Conservation (phyloP, 2,113 vertebrate species). For the Rhynchopsitta pachyrhyncha region DNA sequence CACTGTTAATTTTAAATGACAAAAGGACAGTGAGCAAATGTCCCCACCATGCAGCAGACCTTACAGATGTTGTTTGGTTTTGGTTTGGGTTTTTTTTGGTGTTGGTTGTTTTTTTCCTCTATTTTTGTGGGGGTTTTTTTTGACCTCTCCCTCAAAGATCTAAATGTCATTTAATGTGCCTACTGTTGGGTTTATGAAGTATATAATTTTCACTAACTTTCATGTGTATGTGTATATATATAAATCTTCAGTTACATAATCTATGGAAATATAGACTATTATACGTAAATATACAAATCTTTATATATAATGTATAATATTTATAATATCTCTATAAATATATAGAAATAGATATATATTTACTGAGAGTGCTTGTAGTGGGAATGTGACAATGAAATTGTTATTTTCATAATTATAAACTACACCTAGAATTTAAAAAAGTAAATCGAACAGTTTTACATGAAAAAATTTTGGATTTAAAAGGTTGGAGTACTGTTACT, state of each 20-base stretch:
- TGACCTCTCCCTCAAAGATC: neutral
- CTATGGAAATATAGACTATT: neutral
- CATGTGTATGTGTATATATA: neutral
- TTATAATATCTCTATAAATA: neutral
- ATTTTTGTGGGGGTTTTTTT: accelerated
- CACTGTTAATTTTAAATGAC: neutral
- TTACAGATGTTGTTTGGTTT: neutral
- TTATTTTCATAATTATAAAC: neutral
- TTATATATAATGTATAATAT: neutral
- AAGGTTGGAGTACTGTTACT: neutral
- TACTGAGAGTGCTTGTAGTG: neutral
- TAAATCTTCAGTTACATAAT: neutral
- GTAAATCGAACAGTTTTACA: neutral
- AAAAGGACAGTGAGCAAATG: neutral
- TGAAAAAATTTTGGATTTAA: neutral
- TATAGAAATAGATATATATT: neutral
- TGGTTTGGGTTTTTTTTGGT: neutral
- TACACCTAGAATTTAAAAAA: neutral
- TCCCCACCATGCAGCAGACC: neutral
- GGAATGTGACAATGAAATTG: neutral
- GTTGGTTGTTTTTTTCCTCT: neutral
- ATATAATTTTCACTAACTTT: neutral
- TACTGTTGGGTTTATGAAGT: neutral
- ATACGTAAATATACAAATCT: neutral
- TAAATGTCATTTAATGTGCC: neutral